Conservation (phyloP, 1,140 invertebrate genomes). For the Habropoda laboriosa region DNA sequence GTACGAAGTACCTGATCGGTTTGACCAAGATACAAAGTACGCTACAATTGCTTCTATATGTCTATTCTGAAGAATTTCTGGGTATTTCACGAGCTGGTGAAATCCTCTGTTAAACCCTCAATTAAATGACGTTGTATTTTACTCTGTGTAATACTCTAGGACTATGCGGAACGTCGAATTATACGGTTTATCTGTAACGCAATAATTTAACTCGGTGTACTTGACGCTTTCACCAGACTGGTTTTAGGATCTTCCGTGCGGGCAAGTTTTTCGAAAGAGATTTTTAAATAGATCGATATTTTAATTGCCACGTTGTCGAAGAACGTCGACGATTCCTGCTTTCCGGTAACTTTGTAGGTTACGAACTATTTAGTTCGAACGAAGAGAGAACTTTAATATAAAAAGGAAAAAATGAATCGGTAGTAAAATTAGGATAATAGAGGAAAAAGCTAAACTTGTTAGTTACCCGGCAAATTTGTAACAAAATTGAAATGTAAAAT, state of each 20-base stretch:
- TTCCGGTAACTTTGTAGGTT: neutral
- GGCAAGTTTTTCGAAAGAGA: conserved; percentile 32
- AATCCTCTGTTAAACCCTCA: neutral
- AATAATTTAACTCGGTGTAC: conserved; percentile 40
- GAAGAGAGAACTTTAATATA: neutral
- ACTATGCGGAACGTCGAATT: neutral
- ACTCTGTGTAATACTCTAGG: neutral
- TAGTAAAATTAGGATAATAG: neutral
- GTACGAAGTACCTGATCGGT: conserved; percentile 30
- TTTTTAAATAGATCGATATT: neutral
- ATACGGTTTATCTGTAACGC: conserved; percentile 22
- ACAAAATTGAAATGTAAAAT: neutral
- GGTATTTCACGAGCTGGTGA: neutral
- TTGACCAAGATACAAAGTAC: neutral
- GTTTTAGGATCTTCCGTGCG: conserved; percentile 35
- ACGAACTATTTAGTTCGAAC: neutral
- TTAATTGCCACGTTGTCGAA: neutral
- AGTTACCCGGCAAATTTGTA: neutral
- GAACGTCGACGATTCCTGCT: neutral
- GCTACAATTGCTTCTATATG: neutral
- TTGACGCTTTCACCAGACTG: conserved; percentile 40
- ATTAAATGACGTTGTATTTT: neutral
- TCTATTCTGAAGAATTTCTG: neutral
- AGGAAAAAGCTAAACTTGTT: neutral
- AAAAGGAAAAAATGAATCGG: too few species aligned